A percentile compares a stretch with the other conserved stretches of the same genome.
Evolutionary conservation across 2,113 vertebrate genomes (phyloP).

Genomic region (Scytalopus superciliaris): DNA sequence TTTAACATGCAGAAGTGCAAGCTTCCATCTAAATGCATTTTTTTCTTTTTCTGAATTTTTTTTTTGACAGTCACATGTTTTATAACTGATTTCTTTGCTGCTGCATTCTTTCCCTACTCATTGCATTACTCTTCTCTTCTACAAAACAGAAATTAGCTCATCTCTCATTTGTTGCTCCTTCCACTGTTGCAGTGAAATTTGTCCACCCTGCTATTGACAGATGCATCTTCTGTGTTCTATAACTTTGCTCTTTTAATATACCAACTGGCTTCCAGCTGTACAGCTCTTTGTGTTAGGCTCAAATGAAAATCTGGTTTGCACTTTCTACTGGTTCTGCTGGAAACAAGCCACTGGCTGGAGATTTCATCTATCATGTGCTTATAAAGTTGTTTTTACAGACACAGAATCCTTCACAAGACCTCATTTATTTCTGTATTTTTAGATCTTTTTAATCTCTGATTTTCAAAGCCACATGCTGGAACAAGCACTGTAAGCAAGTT

Average conservation of each 20-base stretch:
- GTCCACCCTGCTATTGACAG: neutral
- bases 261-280: neutral
- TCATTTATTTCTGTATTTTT: neutral
- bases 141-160: neutral
- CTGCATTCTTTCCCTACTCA: neutral
- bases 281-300: neutral
- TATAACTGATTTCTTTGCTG: neutral
- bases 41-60: neutral
- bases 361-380: neutral
- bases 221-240: rapidly evolving
- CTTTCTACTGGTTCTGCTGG: neutral
- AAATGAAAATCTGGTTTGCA: neutral
- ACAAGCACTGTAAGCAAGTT: neutral
- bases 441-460: neutral
- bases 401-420: neutral
- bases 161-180: neutral
- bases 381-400: neutral
- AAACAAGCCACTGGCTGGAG: neutral
- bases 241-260: neutral
- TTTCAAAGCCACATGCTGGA: neutral
- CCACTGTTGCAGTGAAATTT: neutral
- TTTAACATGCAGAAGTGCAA: neutral
- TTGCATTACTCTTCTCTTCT: neutral
- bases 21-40: neutral
- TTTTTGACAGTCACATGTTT: neutral